These are phyloP conservation scores for Mormyrops boulengeri DNA, from an alignment of 2,797 vertebrate species.

Conservation along the genomic window DNA sequence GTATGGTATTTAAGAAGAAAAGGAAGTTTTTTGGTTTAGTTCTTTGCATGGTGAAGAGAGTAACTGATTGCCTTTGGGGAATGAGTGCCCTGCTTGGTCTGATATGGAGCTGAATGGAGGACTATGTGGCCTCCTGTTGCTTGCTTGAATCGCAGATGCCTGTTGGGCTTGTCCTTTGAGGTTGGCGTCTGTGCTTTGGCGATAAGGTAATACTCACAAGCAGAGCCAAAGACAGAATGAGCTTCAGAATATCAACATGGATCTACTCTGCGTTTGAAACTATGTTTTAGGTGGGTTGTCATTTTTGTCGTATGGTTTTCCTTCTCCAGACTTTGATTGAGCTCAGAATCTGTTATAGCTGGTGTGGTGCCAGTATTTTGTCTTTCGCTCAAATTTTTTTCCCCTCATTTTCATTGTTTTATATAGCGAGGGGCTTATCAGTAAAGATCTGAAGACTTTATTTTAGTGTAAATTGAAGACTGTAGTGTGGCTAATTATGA, in stretches of 20 bases:
- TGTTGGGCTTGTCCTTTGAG: not conserved
- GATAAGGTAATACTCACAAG: not conserved
- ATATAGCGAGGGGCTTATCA: not conserved
- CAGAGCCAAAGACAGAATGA: not conserved
- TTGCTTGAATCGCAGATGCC: not conserved
- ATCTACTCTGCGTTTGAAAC: not conserved
- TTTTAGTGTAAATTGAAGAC: not conserved
- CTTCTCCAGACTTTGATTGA: not conserved
- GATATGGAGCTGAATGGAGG: not conserved
- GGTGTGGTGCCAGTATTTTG: constrained; percentile 40
- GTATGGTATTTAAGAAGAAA: not conserved
- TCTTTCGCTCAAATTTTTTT: not conserved
- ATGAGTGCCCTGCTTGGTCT: not conserved
- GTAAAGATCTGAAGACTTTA: not conserved
- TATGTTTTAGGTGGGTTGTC: not conserved
- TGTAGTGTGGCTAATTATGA: not conserved
- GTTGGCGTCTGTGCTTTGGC: not conserved
- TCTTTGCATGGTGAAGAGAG: not conserved
- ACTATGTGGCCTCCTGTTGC: not conserved
- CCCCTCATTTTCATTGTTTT: not conserved
- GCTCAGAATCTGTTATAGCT: constrained; percentile 32
- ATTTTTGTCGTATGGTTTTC: not conserved
- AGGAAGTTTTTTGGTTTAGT: not conserved
- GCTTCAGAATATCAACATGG: not conserved
- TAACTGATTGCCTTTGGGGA: constrained; percentile 7